Evolutionary conservation across 2,888 invertebrate genomes (phyloP).

Genomic region (Chironomus tentans): DNA sequence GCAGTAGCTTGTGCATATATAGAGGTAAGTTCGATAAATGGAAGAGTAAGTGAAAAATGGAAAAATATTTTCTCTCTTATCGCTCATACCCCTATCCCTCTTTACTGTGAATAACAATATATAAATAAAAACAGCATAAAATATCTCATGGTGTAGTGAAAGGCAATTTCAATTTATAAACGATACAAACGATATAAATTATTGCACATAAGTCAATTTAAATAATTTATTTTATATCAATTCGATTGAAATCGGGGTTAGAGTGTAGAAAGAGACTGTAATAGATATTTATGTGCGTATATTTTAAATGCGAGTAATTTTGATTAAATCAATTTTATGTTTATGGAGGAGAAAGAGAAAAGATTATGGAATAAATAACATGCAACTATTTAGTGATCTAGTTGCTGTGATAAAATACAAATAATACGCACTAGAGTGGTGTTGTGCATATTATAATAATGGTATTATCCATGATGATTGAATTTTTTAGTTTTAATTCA

Average conservation of each 20-base stretch:
- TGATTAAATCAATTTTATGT: no score
- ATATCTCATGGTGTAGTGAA: conserved; percentile 1
- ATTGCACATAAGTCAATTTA: conserved; percentile 17
- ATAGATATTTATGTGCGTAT: neutral
- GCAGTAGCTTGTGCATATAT: no score
- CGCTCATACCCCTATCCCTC: neutral
- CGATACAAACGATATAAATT: conserved; percentile 1
- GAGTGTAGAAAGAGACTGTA: neutral
- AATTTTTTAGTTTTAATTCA: no score
- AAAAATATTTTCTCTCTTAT: no score
- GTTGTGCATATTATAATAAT: no score
- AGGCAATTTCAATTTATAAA: conserved; percentile 19
- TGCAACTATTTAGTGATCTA: neutral
- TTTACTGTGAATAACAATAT: no score
- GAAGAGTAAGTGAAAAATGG: no score
- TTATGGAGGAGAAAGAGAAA: no score
- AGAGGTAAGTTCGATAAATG: no score
- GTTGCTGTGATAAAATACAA: neutral
- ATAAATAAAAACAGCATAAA: neutral
- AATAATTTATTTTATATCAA: conserved; percentile 25
- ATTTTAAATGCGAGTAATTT: neutral
- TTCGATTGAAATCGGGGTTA: neutral
- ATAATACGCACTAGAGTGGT: no score
- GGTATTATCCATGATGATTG: no score
- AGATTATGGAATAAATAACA: neutral